Base-by-base conservation (phyloP, 1,140 invertebrate genomes). In the Zaprionus capensis region DNA sequence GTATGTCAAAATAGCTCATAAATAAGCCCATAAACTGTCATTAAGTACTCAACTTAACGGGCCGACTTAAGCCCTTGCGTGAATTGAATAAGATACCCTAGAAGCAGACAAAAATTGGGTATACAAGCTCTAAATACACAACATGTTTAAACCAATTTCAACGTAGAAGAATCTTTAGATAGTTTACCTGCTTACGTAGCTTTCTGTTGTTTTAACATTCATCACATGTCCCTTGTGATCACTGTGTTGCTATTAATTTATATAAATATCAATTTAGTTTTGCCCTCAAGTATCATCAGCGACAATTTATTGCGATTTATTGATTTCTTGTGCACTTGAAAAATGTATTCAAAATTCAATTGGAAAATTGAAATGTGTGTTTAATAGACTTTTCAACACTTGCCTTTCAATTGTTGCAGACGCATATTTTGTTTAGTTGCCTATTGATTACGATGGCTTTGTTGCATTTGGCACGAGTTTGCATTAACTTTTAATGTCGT, bases 401-500 rank as follows among this genome's bases (percentile, higher is more conserved):
- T 20, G 20, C 0, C 46, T 14, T 26, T 17, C n/a, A 51, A 51
- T 34, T 9, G 31, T 34, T 34, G 20, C 4, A 12, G n/a, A 11
- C 2, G 11, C 49, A 56, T 6, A 31, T 56, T 5, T 31, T 28
- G 24, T 56, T 56, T 31, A 56, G 53, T 53, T 9, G n/a, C n/a
- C 3, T 71, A 66, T 81, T 87, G 83, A 63, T 69, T 65, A 51
- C 63, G 9, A 24, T 12, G 15, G 22, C 26, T 56, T 58, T 70
- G 41, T 64, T 77, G n/a, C 15, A 53, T 49, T 73, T 22, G 26
- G 20, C 34, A 34, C 28, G 24, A 68, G 17, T 61, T 55, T 71
- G 57, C 63, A 72, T 82, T 55, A 71, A 70, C 70, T 55, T 82
- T 81, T 46, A 65, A 77, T 82, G 70, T 57, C 46, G 77, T 67